A percentile compares a stretch with the other conserved stretches of the same genome.
Conservation (phyloP, 1,140 invertebrate genomes). For the Trichogramma pretiosum region DNA sequence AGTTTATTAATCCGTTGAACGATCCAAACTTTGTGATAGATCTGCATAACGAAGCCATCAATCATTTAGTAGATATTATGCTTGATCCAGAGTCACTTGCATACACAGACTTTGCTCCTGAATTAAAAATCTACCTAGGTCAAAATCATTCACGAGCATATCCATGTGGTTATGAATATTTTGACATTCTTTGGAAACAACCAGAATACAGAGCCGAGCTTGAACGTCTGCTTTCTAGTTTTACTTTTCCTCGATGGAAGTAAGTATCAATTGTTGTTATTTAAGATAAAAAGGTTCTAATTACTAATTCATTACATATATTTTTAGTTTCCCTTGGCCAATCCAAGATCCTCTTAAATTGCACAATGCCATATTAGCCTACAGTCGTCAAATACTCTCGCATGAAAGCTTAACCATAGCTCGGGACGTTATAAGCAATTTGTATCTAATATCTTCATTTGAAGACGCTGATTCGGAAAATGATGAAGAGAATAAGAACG, state of each 20-base stretch:
- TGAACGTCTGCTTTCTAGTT: slow-evolving; percentile 25
- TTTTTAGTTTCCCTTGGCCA: slow-evolving; percentile 36
- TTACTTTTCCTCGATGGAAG: slow-evolving; percentile 37
- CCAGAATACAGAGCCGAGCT: slow-evolving; percentile 28
- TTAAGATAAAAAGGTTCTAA: slow-evolving; percentile 1
- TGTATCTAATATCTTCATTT: slow-evolving; percentile 30
- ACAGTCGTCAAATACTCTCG: slow-evolving; percentile 28
- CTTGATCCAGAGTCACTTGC: slow-evolving; percentile 44
- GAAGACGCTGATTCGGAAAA: no score
- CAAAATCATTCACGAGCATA: slow-evolving; percentile 29
- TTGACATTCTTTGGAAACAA: slow-evolving; percentile 46
- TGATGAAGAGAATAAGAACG: no score
- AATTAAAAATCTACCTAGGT: slow-evolving; percentile 44
- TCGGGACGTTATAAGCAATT: slow-evolving; percentile 29
- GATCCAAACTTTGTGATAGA: slow-evolving; percentile 52
- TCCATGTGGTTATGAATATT: slow-evolving; percentile 48
- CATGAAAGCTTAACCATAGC: slow-evolving; percentile 22
- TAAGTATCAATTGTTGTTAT: slow-evolving; percentile 20
- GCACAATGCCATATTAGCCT: slow-evolving; percentile 24
- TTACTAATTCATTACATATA: slow-evolving; percentile 6
- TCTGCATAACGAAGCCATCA: slow-evolving; percentile 57
- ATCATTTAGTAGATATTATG: slow-evolving; percentile 52
- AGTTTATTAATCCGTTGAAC: slow-evolving; percentile 41
- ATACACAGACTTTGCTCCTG: slow-evolving; percentile 45
- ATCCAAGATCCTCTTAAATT: slow-evolving; percentile 25